Percentiles rank a stretch among this genome's conserved stretches.
These are phyloP conservation scores for Agrilus mali DNA, from an alignment of 2,888 invertebrate genomes.

Conservation along the genomic window DNA sequence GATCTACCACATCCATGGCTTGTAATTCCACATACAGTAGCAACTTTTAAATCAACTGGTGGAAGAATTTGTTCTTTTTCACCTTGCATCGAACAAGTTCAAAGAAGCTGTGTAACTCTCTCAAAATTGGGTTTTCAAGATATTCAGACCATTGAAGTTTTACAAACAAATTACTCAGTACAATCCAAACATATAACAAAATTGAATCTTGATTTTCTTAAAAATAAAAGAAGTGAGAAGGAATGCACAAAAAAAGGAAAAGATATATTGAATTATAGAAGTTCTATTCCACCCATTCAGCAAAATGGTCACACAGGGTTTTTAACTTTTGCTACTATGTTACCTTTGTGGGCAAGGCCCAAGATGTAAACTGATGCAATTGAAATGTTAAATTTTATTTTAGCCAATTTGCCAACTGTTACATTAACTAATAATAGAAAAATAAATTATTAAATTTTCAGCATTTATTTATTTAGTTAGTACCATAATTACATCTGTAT, in stretches of 20 bases:
- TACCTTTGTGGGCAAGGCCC: conserved; percentile 44
- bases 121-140: conserved; percentile 68
- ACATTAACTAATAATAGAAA: too few species aligned
- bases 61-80: conserved; percentile 96
- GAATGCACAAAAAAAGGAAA: conserved; percentile 23
- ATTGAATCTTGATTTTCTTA: conserved; percentile 57
- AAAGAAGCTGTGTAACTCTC: conserved; percentile 67
- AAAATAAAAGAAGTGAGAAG: conserved; percentile 27
- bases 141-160: conserved; percentile 74
- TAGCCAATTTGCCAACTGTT: too few species aligned
- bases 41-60: conserved; percentile 65
- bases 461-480: too few species aligned
- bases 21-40: conserved; percentile 67
- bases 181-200: conserved; percentile 51
- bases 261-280: conserved; percentile 31
- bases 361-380: too few species aligned
- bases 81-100: conserved; percentile 98
- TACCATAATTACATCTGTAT: too few species aligned
- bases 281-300: conserved; percentile 56
- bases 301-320: conserved; percentile 94
- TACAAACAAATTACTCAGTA: conserved; percentile 67
- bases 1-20: conserved; percentile 95
- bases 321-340: conserved; percentile 84
- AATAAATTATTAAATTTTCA: too few species aligned
- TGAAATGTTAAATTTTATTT: too few species aligned